Evolutionary conservation across 2,797 vertebrate genomes (phyloP), one percentile per base, ranked within the genome.

Genomic region (Caiman crocodilus): DNA sequence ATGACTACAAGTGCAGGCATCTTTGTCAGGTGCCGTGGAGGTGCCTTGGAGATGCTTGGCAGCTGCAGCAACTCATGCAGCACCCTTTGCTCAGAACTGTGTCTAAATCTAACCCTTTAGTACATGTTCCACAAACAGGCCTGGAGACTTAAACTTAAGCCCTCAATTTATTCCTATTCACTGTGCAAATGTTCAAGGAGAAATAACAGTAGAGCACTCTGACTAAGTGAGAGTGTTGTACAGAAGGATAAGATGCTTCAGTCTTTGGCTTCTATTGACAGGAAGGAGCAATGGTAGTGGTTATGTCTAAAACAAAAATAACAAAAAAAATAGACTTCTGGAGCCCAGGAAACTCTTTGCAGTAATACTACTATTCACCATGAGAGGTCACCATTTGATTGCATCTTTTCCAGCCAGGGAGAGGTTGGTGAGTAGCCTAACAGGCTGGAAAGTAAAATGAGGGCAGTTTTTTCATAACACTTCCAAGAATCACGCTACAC

Each of bases 351-450:
- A 57, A 5, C 11, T 79, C 67, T 67, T 89, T 50, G 69, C 25
- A 63, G 58, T 28, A 65, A 30, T 78, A 89, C 50, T n/a, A 26
- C 20, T n/a, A 2, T 60, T 14, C 6, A 60, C 95, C 95, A 59
- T 90, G 89, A 96, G 96, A 90, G 96, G 86, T 84, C 87, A 92
- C 82, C 63, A 18, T 60, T 58, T 59, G 91, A 91, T 93, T 81
- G 79, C 76, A 15, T 84, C 82, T 94, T 87, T 88, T 30, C 67
- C 28, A 28, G 64, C 35, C 13, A 55, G 80, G 84, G 75, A 0
- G 12, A 67, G 82, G 76, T 35, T 56, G 71, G 61, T 30, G 8
- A 17, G 56, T 25, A 55, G 6, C 65, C 84, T 80, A 1, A 18
- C 7, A 15, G 32, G 10, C 30, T 0, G 10, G 4, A 10, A 82